Percentiles rank a stretch among this genome's conserved stretches.
phyloP scores from a whole-genome alignment of 2,113 vertebrate species.

The Antigone vipio region DNA sequence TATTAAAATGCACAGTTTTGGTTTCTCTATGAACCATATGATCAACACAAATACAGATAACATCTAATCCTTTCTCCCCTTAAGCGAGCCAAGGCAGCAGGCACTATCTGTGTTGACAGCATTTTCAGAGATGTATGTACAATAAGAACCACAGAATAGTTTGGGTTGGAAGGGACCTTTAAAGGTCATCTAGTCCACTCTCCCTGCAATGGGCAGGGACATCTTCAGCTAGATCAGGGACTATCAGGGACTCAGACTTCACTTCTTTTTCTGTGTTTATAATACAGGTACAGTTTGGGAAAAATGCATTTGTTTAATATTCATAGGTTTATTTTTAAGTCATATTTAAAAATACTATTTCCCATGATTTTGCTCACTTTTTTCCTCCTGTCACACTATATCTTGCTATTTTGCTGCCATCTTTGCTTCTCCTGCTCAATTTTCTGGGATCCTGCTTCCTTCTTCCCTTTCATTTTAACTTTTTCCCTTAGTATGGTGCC shows the following conservation, averaged over 20 bases:
- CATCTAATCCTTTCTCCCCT: background rate
- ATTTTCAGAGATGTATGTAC: background rate
- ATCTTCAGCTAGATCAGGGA: no score
- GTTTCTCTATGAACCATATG: background rate
- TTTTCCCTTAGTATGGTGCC: background rate
- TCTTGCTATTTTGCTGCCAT: background rate
- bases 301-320: background rate
- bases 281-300: background rate
- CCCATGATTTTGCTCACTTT: background rate
- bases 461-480: background rate
- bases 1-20: background rate
- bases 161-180: no score
- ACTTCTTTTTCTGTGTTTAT: background rate
- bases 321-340: background rate
- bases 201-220: no score
- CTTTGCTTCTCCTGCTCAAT: background rate
- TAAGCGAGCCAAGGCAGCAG: background rate
- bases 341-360: background rate
- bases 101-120: background rate
- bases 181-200: no score
- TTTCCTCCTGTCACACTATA: background rate
- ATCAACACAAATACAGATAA: background rate
- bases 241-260: background rate
- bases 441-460: background rate
- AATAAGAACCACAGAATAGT: background rate